Base-by-base conservation (phyloP, 2,797 vertebrate species). In the Coendou prehensilis region DNA sequence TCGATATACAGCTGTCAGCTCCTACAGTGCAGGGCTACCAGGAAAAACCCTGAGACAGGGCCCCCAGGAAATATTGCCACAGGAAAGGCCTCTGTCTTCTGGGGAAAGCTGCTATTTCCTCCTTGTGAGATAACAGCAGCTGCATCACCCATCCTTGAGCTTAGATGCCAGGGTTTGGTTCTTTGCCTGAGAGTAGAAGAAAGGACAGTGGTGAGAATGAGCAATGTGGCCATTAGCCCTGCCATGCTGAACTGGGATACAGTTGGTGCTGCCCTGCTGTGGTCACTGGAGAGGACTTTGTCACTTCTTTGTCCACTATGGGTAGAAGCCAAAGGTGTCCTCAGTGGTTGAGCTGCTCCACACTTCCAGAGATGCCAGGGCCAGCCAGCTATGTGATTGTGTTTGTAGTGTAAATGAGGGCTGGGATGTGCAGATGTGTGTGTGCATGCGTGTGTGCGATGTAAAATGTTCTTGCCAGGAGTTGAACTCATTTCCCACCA, bases 141-240 rank as follows among this genome's bases (percentile, higher is more conserved):
- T 95, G 85, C 93, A 73, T 86, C 78, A 95, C 97, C 87, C 76
- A 79, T 86, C 56, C 4, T 95, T 59, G 95, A 97, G 94, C 71
- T 97, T 96, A 87, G 97, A 93, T 90, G 95, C 91, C 93, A 94
- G 93, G 20, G n/a, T 97, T 97, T 87, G 94, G 75, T 76, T 98
- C 96, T 85, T 90, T 59, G 33, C 64, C 52, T 50, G n/a, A 8
- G n/a, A 8, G 64, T 57, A 33, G 56, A 41, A 47, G 52, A 84
- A 45, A 78, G 45, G 87, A 69, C 47, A 67, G 63, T 5, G 1
- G 33, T 6, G 59, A 79, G 56, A 41, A 80, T 0, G 10, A 80
- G 26, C n/a, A 18, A 2, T 3, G 15, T 63, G 57, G 11, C 18
- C 9, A 14, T 61, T 28, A 73, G 81, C 26, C 47, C 9, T 18